phyloP scores from a whole-genome alignment of 2,797 vertebrate genomes.

The Myotis daubentonii region DNA sequence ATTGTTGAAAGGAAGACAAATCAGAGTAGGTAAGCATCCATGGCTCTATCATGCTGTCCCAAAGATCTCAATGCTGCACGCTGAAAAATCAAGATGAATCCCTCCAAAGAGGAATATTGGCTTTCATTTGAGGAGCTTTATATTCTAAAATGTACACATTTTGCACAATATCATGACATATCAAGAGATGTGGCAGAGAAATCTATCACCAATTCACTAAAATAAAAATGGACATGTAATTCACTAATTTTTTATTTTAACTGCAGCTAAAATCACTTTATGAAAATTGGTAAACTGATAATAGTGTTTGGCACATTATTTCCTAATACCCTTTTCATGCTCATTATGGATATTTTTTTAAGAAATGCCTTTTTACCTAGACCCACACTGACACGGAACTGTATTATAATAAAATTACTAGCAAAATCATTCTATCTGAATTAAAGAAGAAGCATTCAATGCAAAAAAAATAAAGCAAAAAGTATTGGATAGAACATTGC shows the following conservation, averaged over 20 bases:
- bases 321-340: neutral
- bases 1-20: neutral
- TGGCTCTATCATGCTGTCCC: neutral
- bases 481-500: neutral
- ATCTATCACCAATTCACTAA: neutral
- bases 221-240: conserved; percentile 24
- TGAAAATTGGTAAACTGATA: neutral
- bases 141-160: neutral
- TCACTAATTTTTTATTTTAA: neutral
- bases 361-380: neutral
- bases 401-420: conserved; percentile 5
- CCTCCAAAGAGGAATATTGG: neutral
- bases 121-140: neutral
- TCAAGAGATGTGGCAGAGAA: neutral
- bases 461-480: neutral
- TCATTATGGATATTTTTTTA: neutral
- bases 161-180: neutral
- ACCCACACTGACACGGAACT: neutral
- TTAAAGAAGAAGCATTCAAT: neutral
- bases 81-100: neutral
- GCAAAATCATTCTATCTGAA: neutral
- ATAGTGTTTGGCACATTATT: neutral
- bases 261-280: neutral
- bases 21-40: neutral
- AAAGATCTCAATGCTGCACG: neutral